Conservation (phyloP, 2,113 vertebrate species). For the Atlantisia rogersi region DNA sequence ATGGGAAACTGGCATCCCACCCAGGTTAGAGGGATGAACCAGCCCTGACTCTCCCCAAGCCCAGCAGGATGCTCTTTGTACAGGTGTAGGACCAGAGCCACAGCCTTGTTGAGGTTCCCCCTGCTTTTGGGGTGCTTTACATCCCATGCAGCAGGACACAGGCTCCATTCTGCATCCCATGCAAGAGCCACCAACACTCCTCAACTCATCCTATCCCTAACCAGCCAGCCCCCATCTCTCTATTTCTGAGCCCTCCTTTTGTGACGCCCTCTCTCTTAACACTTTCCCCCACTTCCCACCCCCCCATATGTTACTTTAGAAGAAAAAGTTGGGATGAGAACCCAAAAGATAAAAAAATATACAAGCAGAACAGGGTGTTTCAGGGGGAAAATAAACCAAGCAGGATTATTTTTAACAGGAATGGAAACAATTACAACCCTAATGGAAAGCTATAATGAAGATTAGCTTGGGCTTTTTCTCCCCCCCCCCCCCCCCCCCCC, state of each 20-base stretch:
- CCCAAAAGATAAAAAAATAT: background rate
- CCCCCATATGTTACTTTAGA: background rate
- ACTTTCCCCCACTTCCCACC: background rate
- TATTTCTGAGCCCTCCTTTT: slow-evolving; percentile 27
- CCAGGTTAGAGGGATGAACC: rapidly evolving
- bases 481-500: no score
- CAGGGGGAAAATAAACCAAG: background rate
- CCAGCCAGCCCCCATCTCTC: slow-evolving; percentile 5
- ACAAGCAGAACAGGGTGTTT: background rate
- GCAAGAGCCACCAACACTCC: background rate
- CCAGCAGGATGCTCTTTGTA: background rate
- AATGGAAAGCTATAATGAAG: background rate
- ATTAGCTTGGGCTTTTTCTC: background rate
- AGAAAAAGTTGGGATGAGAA: background rate
- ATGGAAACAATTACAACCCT: background rate
- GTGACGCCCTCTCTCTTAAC: slow-evolving; percentile 29
- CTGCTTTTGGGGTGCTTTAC: rapidly evolving
- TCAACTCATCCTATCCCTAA: rapidly evolving
- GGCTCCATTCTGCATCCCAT: rapidly evolving
- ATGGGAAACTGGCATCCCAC: rapidly evolving
- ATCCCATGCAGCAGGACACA: rapidly evolving
- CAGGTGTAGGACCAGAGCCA: rapidly evolving
- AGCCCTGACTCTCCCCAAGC: background rate
- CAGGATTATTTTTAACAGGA: background rate
- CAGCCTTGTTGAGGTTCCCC: rapidly evolving